phyloP scores from a whole-genome alignment of 2,888 invertebrate genomes.

The Serripes groenlandicus region DNA sequence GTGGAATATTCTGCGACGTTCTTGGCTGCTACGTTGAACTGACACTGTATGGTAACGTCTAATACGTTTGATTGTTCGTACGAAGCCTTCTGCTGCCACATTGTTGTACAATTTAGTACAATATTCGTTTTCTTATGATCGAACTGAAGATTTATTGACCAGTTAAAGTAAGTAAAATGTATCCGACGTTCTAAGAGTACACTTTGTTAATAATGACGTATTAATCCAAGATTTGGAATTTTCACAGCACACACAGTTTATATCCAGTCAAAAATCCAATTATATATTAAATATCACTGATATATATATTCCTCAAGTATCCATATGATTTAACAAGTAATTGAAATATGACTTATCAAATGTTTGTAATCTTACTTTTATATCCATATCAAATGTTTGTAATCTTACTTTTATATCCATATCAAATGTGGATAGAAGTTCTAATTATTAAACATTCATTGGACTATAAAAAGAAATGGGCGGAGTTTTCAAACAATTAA shows the following conservation, averaged over 20 bases:
- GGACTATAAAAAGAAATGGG: constrained; percentile 52
- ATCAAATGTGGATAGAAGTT: constrained; percentile 5
- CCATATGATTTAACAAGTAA: neutral
- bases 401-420: neutral
- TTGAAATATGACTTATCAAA: constrained; percentile 1
- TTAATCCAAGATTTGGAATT: no score
- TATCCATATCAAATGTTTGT: neutral
- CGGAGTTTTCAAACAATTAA: constrained; percentile 53
- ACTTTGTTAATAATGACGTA: no score
- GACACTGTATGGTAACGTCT: constrained; percentile 67
- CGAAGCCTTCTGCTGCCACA: constrained; percentile 55
- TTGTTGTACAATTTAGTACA: no score
- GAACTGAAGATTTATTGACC: no score
- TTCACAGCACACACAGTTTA: no score
- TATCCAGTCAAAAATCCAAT: no score
- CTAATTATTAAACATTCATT: constrained; percentile 52
- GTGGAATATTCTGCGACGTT: constrained; percentile 55
- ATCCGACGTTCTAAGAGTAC: no score
- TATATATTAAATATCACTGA: no score
- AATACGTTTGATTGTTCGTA: constrained; percentile 57
- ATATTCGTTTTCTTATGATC: no score
- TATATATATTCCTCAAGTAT: neutral
- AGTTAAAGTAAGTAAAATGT: no score
- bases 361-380: constrained; percentile 2
- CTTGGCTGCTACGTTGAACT: constrained; percentile 59